These are phyloP conservation scores for Pectinophora gossypiella DNA, from an alignment of 1,140 invertebrate genomes.

Conservation along the genomic window DNA sequence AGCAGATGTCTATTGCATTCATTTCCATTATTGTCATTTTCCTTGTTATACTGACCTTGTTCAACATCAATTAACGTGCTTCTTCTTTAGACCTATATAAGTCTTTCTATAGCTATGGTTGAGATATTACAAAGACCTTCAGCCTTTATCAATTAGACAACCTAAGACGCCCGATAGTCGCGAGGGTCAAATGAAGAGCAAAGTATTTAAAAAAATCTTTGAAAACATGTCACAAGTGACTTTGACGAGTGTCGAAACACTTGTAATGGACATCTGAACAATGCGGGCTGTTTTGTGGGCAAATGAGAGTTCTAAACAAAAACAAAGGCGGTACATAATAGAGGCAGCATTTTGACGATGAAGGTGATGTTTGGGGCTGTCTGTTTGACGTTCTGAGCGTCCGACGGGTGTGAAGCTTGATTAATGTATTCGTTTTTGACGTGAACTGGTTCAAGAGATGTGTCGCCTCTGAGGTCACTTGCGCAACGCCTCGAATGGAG, in stretches of 20 bases:
- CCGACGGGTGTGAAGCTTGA: constrained; percentile 32
- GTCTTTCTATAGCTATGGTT: too few relatives aligned
- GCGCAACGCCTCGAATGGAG: constrained; percentile 13
- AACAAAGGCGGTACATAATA: constrained; percentile 51
- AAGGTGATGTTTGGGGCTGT: constrained; percentile 48
- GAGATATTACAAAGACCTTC: too few relatives aligned
- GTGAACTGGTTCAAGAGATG: constrained; percentile 14
- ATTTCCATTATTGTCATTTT: too few relatives aligned
- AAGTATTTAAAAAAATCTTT: constrained; percentile 36
- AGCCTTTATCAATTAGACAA: too few relatives aligned
- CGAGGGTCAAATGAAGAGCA: constrained; percentile 35
- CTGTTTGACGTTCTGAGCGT: constrained; percentile 32
- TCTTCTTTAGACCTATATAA: too few relatives aligned
- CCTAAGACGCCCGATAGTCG: not conserved
- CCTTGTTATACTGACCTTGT: too few relatives aligned
- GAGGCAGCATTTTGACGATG: constrained; percentile 44
- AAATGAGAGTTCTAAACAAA: constrained; percentile 51
- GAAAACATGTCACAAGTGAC: constrained; percentile 44
- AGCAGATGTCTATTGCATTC: too few relatives aligned
- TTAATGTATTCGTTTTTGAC: constrained; percentile 42
- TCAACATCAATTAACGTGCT: too few relatives aligned
- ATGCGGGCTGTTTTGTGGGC: constrained; percentile 43
- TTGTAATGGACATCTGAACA: constrained; percentile 46
- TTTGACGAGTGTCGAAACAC: constrained; percentile 62
- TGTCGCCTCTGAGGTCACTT: constrained; percentile 8